These are phyloP conservation scores for Phenganax stokvisi DNA, from an alignment of 92 coral and sea anemone genomes.

Conservation along the genomic window DNA sequence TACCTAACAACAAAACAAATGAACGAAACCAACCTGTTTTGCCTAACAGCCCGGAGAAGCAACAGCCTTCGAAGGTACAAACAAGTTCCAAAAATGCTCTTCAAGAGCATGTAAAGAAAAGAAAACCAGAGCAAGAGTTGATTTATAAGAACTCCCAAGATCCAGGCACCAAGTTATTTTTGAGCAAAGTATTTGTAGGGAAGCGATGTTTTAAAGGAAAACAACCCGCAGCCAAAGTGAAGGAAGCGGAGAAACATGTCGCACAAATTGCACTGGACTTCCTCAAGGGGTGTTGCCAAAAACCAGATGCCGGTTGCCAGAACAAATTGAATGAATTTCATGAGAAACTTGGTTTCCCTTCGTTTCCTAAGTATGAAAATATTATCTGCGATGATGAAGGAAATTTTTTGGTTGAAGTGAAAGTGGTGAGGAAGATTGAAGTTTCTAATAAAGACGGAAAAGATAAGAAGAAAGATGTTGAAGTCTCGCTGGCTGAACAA, in stretches of 20 bases:
- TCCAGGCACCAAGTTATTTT: not conserved
- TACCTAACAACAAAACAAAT: not conserved
- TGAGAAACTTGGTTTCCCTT: not conserved
- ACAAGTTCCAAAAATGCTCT: conserved; percentile 17
- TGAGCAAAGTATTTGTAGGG: conserved; percentile 25
- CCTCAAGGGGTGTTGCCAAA: not conserved
- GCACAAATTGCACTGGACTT: conserved; percentile 55
- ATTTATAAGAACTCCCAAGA: not conserved
- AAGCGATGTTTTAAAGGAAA: conserved; percentile 36
- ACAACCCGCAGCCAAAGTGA: conserved; percentile 27
- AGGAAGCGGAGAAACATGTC: conserved; percentile 61
- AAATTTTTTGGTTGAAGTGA: not conserved
- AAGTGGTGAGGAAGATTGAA: conserved; percentile 6
- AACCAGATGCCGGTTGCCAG: not conserved
- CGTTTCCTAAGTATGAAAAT: conserved; percentile 18
- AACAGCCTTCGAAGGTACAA: not conserved
- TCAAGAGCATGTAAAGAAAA: not conserved
- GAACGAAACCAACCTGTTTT: not conserved
- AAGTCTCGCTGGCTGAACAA: conserved; percentile 24
- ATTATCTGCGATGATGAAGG: not conserved
- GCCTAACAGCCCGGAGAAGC: not conserved
- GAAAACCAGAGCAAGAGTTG: not conserved
- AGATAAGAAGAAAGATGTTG: conserved; percentile 14
- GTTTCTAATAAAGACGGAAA: not conserved
- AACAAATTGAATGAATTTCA: conserved; percentile 10